Evolutionary conservation across 2,888 invertebrate genomes (phyloP).

Genomic region (Harpagoxenus sublaevis): DNA sequence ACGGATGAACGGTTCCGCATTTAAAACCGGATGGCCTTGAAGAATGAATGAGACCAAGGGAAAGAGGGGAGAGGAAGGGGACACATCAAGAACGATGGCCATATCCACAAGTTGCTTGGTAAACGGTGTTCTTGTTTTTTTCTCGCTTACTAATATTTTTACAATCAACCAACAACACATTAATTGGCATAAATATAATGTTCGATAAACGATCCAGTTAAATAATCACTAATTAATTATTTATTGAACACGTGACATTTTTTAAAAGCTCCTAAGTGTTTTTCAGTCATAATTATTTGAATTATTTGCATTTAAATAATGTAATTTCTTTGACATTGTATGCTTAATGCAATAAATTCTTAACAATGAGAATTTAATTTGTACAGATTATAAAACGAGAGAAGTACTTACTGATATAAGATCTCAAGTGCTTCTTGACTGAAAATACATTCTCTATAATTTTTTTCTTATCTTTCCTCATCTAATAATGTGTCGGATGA

Average conservation of each 20-base stretch:
- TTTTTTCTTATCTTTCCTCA: neutral
- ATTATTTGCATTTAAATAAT: neutral
- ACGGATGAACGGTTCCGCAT: slow-evolving; percentile 63
- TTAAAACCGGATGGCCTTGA: slow-evolving; percentile 71
- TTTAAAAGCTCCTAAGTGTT: neutral
- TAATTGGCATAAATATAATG: neutral
- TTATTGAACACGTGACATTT: neutral
- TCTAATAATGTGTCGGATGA: neutral
- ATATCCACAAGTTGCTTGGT: neutral
- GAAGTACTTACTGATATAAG: neutral
- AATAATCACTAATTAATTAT: neutral
- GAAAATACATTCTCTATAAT: neutral
- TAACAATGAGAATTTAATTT: neutral
- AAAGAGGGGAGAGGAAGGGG: slow-evolving; percentile 58
- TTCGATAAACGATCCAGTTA: neutral
- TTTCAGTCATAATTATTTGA: neutral
- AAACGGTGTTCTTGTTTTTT: slow-evolving; percentile 17
- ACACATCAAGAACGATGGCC: slow-evolving; percentile 52
- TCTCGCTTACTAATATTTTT: slow-evolving; percentile 18
- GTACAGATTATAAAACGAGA: neutral
- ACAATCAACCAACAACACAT: neutral
- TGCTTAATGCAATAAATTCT: neutral
- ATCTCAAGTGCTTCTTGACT: neutral
- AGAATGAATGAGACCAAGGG: slow-evolving; percentile 47
- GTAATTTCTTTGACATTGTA: slow-evolving; percentile 1